Base-by-base conservation (phyloP, 35 echinoderm and acorn worm genomes). In the Acanthaster planci region DNA sequence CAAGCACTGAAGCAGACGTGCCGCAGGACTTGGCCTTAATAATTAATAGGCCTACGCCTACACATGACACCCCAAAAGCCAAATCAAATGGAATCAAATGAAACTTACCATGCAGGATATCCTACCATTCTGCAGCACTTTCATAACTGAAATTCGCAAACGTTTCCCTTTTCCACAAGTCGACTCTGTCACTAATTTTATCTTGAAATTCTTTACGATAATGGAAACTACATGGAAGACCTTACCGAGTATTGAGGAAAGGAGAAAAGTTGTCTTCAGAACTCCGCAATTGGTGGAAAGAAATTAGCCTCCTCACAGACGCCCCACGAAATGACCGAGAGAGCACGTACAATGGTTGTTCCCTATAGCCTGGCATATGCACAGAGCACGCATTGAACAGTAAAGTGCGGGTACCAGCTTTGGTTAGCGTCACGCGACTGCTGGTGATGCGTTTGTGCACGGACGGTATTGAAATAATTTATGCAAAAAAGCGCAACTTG, bases 291-390 rank as follows among this genome's bases (percentile, higher is more conserved):
- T 72, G 64, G 64, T 72, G 64, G 64, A 72, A 72, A 72, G 64
- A 72, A 31, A 72, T 72, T 72, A 72, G 64, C 64, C 64, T 72
- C 64, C 64, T 27, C 22, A 72, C 64, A 72, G 64, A 72, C 64
- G 64, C 64, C 26, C 26, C 10, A 26, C 26, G 64, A 72, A 72
- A 72, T 27, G 64, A 72, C 26, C 64, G 64, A 72, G n/a, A n/a
- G n/a, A n/a, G 10, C 15, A 35, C 7, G 30, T 72, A 26, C 30
- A 29, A 26, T 23, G 23, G 64, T 10, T 72, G 29, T 19, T 72
- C 23, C 64, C 64, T 27, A 72, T 34, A 29, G 64, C 34, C 26
- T 7, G 19, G 30, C 64, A 26, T 72, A 34, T 47, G 42, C 30
- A 29, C 34, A 31, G 23, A 27, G 64, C 23, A 31, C 9, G 34